phyloP scores from a whole-genome alignment of 2,113 vertebrate species.

The Charadrius vociferus region DNA sequence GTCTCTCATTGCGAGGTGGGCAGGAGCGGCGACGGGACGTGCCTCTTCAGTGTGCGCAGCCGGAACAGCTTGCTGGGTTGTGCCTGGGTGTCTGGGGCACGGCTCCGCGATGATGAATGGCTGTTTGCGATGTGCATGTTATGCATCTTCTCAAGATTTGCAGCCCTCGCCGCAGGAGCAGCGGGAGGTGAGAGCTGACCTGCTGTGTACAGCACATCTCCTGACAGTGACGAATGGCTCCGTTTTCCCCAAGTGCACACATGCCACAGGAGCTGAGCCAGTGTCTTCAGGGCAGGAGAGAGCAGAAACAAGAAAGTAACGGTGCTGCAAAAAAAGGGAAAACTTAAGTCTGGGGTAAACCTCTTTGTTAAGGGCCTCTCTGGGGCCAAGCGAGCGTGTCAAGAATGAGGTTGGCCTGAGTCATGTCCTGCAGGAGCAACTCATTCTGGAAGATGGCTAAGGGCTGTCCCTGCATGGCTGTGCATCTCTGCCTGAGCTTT shows the following conservation, averaged over 20 bases:
- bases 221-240: constrained; percentile 71
- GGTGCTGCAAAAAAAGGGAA: neutral
- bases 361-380: neutral
- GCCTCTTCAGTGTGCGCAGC: neutral
- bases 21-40: accelerated
- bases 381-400: neutral
- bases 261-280: constrained; percentile 33
- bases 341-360: neutral
- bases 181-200: constrained; percentile 62
- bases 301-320: neutral
- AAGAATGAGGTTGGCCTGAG: neutral
- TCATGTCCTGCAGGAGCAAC: neutral
- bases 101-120: constrained; percentile 68
- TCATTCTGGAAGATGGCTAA: neutral
- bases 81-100: neutral
- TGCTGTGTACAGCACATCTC: constrained; percentile 66
- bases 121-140: constrained; percentile 68
- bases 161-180: constrained; percentile 63
- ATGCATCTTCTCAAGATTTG: constrained; percentile 72
- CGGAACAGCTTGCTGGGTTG: neutral
- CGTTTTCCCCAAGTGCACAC: neutral
- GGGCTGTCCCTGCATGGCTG: neutral
- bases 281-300: constrained; percentile 16
- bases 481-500: neutral
- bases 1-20: neutral